Conservation (phyloP, 1,140 invertebrate genomes). For the Brachionus rotundiformis region DNA sequence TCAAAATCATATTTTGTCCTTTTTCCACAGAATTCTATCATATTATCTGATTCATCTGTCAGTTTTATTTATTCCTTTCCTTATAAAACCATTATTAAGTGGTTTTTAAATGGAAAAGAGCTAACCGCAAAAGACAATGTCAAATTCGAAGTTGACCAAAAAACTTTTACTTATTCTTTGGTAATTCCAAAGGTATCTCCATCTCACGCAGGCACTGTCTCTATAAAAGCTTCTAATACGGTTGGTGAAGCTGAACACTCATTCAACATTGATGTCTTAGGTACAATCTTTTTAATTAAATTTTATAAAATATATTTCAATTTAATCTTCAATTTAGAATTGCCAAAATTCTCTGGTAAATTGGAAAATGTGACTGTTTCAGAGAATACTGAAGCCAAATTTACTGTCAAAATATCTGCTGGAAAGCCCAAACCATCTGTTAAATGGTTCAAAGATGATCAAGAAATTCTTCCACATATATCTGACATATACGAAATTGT, state of each 20-base stretch:
- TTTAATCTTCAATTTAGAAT: neutral
- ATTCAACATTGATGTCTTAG: slow-evolving; percentile 21
- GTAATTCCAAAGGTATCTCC: neutral
- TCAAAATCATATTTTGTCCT: no score
- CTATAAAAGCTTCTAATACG: slow-evolving; percentile 36
- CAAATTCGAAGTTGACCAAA: slow-evolving; percentile 4
- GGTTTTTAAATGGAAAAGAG: slow-evolving; percentile 83
- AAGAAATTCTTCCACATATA: neutral
- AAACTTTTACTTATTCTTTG: neutral
- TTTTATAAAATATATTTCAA: neutral
- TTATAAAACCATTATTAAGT: slow-evolving; percentile 79
- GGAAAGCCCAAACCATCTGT: slow-evolving; percentile 42
- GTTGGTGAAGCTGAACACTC: slow-evolving; percentile 21
- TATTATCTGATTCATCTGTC: no score
- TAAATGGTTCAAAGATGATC: slow-evolving; percentile 48
- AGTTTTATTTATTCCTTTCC: slow-evolving; percentile 86
- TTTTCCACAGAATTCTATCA: slow-evolving; percentile 73
- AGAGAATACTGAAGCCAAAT: neutral
- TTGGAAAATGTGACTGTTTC: slow-evolving; percentile 32
- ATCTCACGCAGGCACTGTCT: neutral
- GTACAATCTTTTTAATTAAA: neutral
- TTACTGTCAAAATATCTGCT: slow-evolving; percentile 14
- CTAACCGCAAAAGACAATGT: neutral
- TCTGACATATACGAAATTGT: slow-evolving; percentile 34
- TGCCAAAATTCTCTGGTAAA: slow-evolving; percentile 34